Conservation (phyloP, 2,888 invertebrate genomes). For the Amiota communis region DNA sequence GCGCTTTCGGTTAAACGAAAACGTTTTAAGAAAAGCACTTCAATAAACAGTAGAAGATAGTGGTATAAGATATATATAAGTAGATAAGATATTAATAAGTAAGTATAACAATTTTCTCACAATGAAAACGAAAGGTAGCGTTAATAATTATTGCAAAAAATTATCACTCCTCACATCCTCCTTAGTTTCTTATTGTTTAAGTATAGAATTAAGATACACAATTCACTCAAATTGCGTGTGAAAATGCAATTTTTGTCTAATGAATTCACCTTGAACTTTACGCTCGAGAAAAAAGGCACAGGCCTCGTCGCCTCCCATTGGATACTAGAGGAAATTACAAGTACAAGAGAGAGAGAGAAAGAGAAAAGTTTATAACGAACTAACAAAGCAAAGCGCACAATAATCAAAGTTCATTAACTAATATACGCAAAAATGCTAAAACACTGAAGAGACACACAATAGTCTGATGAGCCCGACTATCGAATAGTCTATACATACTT, state of each 20-base stretch:
- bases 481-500: too few species aligned
- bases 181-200: too few species aligned
- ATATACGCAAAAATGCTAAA: neutral
- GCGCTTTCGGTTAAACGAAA: slow-evolving; percentile 39
- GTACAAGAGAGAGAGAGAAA: slow-evolving; percentile 10
- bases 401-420: slow-evolving; percentile 15
- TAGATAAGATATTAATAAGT: neutral
- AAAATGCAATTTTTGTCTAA: slow-evolving; percentile 53
- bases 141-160: slow-evolving; percentile 36
- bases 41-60: too few species aligned
- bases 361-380: slow-evolving; percentile 2
- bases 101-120: slow-evolving; percentile 27
- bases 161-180: neutral
- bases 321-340: neutral
- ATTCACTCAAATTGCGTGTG: slow-evolving; percentile 58
- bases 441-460: too few species aligned
- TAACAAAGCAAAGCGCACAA: too few species aligned
- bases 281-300: slow-evolving; percentile 13
- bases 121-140: slow-evolving; percentile 55
- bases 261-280: slow-evolving; percentile 66
- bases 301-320: neutral
- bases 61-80: too few species aligned
- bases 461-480: too few species aligned
- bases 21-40: too few species aligned
- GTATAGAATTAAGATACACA: too few species aligned